Conservation (phyloP, 2,888 invertebrate species). For the Steromphala cineraria region DNA sequence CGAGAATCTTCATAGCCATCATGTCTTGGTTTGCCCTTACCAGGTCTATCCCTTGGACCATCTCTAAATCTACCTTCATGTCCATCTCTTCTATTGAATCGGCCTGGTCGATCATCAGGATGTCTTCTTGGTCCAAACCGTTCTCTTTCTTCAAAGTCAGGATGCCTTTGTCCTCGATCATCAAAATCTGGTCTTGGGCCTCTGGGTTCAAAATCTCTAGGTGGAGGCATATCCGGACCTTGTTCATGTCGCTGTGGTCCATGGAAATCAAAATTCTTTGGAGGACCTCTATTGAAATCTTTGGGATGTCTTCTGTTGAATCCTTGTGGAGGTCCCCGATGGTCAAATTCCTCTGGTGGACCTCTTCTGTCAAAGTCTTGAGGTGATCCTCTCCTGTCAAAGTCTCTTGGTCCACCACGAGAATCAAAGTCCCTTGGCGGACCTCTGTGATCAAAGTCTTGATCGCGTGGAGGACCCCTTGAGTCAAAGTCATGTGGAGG, state of each 20-base stretch:
- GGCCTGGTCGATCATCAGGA: constrained; percentile 11
- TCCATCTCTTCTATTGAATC: constrained; percentile 20
- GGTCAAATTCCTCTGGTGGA: constrained; percentile 12
- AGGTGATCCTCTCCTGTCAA: constrained; percentile 4
- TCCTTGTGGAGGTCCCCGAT: constrained; percentile 3
- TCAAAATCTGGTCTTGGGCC: constrained; percentile 13
- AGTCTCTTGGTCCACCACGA: constrained; percentile 11
- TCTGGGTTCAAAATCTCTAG: constrained; percentile 22
- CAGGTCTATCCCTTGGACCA: not conserved
- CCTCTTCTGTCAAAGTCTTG: constrained; percentile 26
- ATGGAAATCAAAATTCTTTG: not conserved
- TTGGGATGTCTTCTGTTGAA: constrained; percentile 1
- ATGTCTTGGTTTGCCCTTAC: not conserved
- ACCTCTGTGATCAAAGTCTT: constrained; percentile 28
- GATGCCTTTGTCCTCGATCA: not conserved
- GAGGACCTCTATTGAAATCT: not conserved
- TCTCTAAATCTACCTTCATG: constrained; percentile 6
- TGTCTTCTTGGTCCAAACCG: not conserved
- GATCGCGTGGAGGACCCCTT: not conserved
- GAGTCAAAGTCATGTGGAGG: constrained; percentile 28
- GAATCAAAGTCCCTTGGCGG: constrained; percentile 18
- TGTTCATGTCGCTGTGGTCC: not conserved
- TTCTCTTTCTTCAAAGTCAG: not conserved
- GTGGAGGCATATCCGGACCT: constrained; percentile 2
- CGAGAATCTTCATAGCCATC: constrained; percentile 49